phyloP scores from a whole-genome alignment of 2,888 invertebrate species.

The Aporophyla lueneburgensis region DNA sequence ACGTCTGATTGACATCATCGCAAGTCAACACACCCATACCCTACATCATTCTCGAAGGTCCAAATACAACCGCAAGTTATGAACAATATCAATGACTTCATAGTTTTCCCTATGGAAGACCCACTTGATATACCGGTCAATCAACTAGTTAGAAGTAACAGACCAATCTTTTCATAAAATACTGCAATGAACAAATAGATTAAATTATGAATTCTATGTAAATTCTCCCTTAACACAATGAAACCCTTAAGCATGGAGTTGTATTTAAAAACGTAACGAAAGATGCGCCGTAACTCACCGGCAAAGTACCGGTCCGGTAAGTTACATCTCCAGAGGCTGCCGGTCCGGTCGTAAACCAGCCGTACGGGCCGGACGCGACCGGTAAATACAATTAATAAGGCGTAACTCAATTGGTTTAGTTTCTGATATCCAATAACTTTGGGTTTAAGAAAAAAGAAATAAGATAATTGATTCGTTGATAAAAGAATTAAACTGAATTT shows the following conservation, averaged over 20 bases:
- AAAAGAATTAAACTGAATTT: neutral
- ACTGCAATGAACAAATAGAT: neutral
- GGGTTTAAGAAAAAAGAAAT: neutral
- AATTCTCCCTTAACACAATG: slow-evolving; percentile 10
- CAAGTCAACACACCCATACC: too few species aligned
- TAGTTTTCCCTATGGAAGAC: too few species aligned
- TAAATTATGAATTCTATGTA: slow-evolving; percentile 8
- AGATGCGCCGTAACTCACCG: slow-evolving; percentile 40
- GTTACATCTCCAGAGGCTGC: slow-evolving; percentile 52
- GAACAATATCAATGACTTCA: too few species aligned
- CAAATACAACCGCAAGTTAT: too few species aligned
- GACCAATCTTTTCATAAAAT: too few species aligned
- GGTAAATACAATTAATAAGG: slow-evolving; percentile 60
- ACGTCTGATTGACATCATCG: too few species aligned
- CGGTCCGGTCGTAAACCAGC: slow-evolving; percentile 60
- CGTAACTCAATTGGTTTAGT: slow-evolving; percentile 31
- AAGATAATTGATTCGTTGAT: neutral
- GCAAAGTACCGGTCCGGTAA: slow-evolving; percentile 46
- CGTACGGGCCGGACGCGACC: slow-evolving; percentile 30
- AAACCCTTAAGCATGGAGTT: slow-evolving; percentile 12
- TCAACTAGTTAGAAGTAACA: too few species aligned
- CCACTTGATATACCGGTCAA: too few species aligned
- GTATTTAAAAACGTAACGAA: slow-evolving; percentile 26
- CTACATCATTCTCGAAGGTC: too few species aligned
- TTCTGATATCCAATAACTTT: slow-evolving; percentile 25